Percentiles rank a stretch among this genome's conserved stretches.
Conservation (phyloP, 2,113 vertebrate species). For the Clupea harengus region DNA sequence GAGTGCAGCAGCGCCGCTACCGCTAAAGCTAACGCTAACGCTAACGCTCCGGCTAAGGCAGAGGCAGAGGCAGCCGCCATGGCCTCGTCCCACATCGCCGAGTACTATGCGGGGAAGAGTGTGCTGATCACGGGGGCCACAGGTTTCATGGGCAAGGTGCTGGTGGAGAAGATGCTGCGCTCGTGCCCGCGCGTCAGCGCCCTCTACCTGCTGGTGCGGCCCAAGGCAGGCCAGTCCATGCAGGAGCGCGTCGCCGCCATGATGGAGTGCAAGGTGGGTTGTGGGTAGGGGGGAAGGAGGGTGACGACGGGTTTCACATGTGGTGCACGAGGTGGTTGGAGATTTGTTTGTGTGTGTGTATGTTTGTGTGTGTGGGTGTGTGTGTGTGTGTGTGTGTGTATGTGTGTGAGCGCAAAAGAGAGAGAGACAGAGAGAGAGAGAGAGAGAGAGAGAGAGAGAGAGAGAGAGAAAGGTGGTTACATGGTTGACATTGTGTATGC, state of each 20-base stretch:
- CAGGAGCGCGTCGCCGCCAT: constrained; percentile 85
- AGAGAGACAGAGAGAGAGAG: not conserved
- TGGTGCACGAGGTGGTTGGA: too few relatives aligned
- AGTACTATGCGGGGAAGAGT: constrained; percentile 85
- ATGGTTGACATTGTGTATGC: too few relatives aligned
- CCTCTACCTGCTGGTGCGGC: constrained; percentile 87
- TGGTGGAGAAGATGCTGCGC: constrained; percentile 91
- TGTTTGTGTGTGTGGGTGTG: not conserved
- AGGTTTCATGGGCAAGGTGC: constrained; percentile 93
- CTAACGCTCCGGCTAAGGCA: not conserved
- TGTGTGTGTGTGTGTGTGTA: not conserved
- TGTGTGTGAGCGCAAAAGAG: not conserved
- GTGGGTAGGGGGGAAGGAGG: not conserved
- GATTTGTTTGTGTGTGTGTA: not conserved
- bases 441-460: not conserved
- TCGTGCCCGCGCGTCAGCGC: constrained; percentile 83
- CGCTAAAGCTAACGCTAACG: not conserved
- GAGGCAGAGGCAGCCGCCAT: constrained; percentile 63
- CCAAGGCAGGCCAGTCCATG: constrained; percentile 87
- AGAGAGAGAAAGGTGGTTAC: not conserved
- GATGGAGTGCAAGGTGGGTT: constrained; percentile 85
- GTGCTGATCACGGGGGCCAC: constrained; percentile 91
- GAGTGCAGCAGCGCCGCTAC: not conserved
- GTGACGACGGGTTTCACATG: too few relatives aligned
- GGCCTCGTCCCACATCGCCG: constrained; percentile 78